Conservation (phyloP, 2,113 vertebrate species). For the Lepus timidus region DNA sequence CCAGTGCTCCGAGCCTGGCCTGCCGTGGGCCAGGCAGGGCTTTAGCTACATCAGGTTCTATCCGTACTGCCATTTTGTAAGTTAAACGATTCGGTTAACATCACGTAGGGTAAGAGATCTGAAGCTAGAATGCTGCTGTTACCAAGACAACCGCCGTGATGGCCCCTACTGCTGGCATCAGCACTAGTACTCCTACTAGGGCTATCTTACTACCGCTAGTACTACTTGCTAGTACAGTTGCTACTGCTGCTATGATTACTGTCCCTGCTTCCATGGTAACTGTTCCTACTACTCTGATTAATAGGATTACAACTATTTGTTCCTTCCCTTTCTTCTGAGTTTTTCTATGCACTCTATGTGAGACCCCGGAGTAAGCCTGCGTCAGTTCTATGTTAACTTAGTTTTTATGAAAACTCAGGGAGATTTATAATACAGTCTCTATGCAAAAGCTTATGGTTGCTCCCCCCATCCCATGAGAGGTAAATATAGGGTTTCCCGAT, state of each 20-base stretch:
- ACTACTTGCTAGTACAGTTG: not conserved
- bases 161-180: too few species aligned
- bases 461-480: not conserved
- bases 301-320: not conserved
- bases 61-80: not conserved
- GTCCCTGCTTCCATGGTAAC: not conserved
- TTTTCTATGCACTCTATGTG: rapidly evolving
- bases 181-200: not conserved
- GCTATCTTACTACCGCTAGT: not conserved
- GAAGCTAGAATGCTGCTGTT: not conserved
- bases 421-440: not conserved
- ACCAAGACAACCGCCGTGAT: rapidly evolving
- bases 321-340: not conserved
- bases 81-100: not conserved
- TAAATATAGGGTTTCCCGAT: not conserved
- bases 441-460: not conserved
- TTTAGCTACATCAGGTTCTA: not conserved
- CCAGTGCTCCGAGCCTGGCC: not conserved
- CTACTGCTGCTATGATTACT: rapidly evolving
- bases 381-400: not conserved
- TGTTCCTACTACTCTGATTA: not conserved
- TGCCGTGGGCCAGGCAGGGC: not conserved
- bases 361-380: not conserved
- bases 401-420: not conserved
- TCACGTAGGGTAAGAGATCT: not conserved